These are phyloP conservation scores for Smittia aterrima DNA, from an alignment of 2,888 invertebrate genomes.

Conservation along the genomic window DNA sequence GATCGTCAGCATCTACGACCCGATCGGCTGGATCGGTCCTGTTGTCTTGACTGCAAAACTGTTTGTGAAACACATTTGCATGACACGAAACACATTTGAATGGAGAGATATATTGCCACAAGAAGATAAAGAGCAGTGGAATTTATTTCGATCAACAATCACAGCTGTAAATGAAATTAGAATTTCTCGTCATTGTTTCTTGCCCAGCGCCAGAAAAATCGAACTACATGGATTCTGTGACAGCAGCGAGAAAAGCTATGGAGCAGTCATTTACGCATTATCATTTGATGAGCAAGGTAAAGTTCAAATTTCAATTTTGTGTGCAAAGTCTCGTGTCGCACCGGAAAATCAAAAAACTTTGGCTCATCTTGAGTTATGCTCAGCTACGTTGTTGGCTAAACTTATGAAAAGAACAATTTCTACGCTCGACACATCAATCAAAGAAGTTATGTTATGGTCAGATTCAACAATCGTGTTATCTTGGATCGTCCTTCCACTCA, in stretches of 20 bases:
- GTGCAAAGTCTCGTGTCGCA: neutral
- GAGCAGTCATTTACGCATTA: too few relatives aligned
- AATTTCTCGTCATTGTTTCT: neutral
- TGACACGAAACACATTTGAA: too few relatives aligned
- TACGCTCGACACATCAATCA: neutral
- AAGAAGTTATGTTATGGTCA: neutral
- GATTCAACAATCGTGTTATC: conserved; percentile 16
- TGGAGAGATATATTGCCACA: too few relatives aligned
- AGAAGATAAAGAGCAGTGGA: neutral
- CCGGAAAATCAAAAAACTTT: neutral
- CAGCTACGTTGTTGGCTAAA: neutral
- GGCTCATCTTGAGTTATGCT: neutral
- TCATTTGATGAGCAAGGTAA: too few relatives aligned
- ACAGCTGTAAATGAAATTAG: neutral
- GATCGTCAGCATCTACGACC: neutral
- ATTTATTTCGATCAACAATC: neutral
- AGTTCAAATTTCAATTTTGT: too few relatives aligned
- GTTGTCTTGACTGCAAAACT: neutral
- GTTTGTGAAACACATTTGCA: neutral
- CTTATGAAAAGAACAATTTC: neutral
- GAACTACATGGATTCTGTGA: too few relatives aligned
- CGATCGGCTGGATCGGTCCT: neutral
- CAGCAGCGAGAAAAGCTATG: too few relatives aligned
- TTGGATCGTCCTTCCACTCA: neutral
- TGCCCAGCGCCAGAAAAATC: too few relatives aligned